phyloP scores from a whole-genome alignment of 2,113 vertebrate genomes.

The Gallinago media region DNA sequence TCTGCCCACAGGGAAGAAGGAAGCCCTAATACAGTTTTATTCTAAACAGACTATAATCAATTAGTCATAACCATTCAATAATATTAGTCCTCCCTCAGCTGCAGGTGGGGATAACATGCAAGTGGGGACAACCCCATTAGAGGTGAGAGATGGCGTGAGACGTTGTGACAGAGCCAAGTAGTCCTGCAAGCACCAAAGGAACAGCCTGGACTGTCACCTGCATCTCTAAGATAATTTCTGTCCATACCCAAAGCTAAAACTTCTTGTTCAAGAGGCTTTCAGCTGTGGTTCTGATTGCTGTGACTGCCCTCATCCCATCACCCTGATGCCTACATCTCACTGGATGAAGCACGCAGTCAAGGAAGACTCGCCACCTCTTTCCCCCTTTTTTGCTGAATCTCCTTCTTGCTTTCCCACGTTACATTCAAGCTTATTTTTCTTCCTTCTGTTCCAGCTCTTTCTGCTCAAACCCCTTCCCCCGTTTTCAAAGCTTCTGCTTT shows the following conservation, averaged over 20 bases:
- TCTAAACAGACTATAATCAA: background rate
- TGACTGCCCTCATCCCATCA: background rate
- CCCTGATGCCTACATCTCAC: accelerated
- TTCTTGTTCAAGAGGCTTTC: background rate
- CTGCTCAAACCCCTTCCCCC: background rate
- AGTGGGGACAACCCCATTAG: background rate
- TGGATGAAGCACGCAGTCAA: background rate
- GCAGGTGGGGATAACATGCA: background rate
- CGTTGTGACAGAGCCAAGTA: accelerated
- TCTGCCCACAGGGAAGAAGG: background rate
- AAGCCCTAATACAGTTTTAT: background rate
- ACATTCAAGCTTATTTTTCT: background rate
- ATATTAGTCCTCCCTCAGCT: background rate
- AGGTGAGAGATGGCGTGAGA: background rate
- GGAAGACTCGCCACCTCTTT: background rate
- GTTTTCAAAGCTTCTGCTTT: background rate
- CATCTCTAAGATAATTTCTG: accelerated
- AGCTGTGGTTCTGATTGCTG: background rate
- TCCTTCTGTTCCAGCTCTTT: background rate
- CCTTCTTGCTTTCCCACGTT: background rate
- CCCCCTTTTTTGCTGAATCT: background rate
- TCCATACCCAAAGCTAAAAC: background rate
- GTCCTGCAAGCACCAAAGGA: background rate
- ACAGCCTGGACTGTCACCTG: background rate
- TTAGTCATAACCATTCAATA: background rate